These are phyloP conservation scores for Tachycineta bicolor DNA, from an alignment of 2,113 vertebrate genomes.

Conservation along the genomic window DNA sequence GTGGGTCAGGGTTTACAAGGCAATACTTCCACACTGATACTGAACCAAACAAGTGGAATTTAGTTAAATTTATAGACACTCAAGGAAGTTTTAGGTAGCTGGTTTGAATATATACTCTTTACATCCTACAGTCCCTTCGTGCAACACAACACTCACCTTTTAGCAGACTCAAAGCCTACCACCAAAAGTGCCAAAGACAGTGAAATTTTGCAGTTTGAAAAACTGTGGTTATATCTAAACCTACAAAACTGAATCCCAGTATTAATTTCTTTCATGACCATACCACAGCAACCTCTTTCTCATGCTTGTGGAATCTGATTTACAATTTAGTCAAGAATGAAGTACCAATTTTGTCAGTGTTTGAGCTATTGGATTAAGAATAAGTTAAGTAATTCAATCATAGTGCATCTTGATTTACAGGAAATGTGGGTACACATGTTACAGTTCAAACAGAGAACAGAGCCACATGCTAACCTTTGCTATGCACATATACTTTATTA, in stretches of 20 bases:
- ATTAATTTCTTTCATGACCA: not conserved
- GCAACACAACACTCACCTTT: not conserved
- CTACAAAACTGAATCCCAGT: not conserved
- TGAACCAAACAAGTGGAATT: not conserved
- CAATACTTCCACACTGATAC: not conserved
- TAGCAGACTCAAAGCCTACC: not conserved
- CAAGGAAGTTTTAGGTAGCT: not conserved
- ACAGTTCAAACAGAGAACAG: not conserved
- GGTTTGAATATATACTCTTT: not conserved
- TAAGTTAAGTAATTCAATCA: conserved; percentile 10
- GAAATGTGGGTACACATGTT: not conserved
- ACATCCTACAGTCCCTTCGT: not conserved
- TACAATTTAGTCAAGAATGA: not conserved
- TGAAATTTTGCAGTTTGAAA: not conserved
- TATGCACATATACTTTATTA: not conserved
- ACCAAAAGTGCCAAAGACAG: not conserved
- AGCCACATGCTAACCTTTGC: not conserved
- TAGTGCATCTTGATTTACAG: not conserved
- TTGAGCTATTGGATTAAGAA: conserved; percentile 3
- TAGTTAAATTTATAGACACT: not conserved
- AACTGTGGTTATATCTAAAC: not conserved
- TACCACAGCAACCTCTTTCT: not conserved
- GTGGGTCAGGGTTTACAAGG: not conserved
- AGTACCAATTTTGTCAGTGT: not conserved
- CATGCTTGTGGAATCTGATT: not conserved